Conservation (phyloP, 2,888 invertebrate species). For the Chrysotoxum bicinctum region DNA sequence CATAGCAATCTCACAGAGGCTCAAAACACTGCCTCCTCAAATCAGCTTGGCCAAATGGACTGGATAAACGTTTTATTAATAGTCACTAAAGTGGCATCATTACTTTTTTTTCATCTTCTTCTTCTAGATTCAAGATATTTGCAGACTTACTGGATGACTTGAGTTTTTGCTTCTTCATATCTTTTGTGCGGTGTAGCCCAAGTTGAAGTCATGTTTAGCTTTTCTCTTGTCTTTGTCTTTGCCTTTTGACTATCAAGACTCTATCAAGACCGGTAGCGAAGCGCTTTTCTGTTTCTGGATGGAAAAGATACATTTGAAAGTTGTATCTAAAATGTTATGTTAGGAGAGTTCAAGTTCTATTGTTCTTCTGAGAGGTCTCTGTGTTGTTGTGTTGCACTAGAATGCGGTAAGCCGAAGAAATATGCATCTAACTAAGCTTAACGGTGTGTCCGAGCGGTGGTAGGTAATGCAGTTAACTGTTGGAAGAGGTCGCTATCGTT, state of each 20-base stretch:
- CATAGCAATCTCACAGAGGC: not conserved
- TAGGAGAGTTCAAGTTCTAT: slow-evolving; percentile 54
- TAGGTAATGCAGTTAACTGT: not conserved
- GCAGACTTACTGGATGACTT: not conserved
- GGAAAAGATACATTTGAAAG: slow-evolving; percentile 54
- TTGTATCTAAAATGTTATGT: slow-evolving; percentile 35
- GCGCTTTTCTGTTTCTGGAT: slow-evolving; percentile 8
- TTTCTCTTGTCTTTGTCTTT: too few species aligned
- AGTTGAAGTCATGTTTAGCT: slow-evolving; percentile 4
- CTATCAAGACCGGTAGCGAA: slow-evolving; percentile 65
- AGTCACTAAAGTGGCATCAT: slow-evolving; percentile 71
- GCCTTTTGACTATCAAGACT: slow-evolving; percentile 54
- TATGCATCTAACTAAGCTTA: slow-evolving; percentile 3
- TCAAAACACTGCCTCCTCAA: slow-evolving; percentile 38
- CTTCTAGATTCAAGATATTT: slow-evolving; percentile 1
- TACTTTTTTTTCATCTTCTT: slow-evolving; percentile 26
- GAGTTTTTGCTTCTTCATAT: slow-evolving; percentile 29
- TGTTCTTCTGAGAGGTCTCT: slow-evolving; percentile 34
- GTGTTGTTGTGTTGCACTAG: slow-evolving; percentile 40
- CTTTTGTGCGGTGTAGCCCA: slow-evolving; percentile 3
- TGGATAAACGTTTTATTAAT: slow-evolving; percentile 71
- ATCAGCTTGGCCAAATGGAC: slow-evolving; percentile 58
- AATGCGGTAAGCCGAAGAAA: slow-evolving; percentile 31
- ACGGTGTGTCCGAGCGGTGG: too few species aligned
- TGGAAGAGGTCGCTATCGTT: not conserved